These are phyloP conservation scores for Nemoura dubitans DNA, from an alignment of 2,888 invertebrate species.

Conservation along the genomic window DNA sequence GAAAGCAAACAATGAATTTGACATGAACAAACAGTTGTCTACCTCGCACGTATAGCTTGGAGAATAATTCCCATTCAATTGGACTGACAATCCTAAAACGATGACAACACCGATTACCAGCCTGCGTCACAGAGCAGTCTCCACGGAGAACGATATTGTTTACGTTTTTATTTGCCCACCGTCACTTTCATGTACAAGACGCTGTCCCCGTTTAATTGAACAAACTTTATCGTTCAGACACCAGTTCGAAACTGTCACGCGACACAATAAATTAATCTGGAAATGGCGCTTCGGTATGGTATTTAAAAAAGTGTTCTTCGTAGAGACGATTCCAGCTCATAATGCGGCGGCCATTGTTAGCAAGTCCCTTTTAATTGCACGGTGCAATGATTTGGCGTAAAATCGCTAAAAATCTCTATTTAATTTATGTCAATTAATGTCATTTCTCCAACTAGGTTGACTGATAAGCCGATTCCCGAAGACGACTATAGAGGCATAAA, in stretches of 20 bases:
- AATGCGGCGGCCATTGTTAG: neutral
- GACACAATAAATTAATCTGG: neutral
- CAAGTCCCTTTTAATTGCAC: neutral
- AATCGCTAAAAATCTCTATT: neutral
- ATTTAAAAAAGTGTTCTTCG: neutral
- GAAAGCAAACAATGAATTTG: neutral
- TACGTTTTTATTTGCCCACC: neutral
- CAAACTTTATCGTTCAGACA: neutral
- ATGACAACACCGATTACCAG: neutral
- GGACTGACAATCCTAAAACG: neutral
- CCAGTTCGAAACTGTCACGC: neutral
- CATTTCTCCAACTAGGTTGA: neutral
- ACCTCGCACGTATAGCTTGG: neutral
- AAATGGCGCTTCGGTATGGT: neutral
- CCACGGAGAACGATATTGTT: neutral
- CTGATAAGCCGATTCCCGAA: neutral
- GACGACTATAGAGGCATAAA: neutral
- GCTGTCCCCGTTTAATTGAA: neutral
- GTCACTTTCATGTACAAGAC: neutral
- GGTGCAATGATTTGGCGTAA: neutral
- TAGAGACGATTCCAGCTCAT: no score
- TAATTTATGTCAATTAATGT: neutral
- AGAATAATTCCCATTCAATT: neutral
- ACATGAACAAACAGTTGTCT: neutral
- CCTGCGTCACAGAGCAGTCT: neutral